A percentile compares a stretch with the other conserved stretches of the same genome.
Conservation (phyloP, 2,113 vertebrate genomes). For the Eudyptes chrysolophus region DNA sequence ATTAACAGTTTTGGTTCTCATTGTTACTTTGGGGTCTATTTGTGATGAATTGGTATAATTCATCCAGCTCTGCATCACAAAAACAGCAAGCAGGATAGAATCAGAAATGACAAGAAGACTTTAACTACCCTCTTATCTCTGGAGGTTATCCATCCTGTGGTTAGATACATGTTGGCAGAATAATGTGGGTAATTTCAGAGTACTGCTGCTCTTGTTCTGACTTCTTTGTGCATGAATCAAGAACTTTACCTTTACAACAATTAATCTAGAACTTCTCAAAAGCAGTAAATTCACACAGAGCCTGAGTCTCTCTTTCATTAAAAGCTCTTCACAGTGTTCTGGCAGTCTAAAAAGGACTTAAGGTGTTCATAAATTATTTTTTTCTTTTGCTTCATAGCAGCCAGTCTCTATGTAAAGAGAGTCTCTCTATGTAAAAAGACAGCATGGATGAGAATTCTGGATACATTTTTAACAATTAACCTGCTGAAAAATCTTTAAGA, state of each 20-base stretch:
- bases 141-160: background rate
- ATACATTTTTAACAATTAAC: background rate
- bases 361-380: background rate
- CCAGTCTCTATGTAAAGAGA: background rate
- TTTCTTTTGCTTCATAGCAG: background rate
- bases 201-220: background rate
- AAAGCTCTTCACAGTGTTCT: background rate
- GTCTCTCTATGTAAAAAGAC: background rate
- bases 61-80: background rate
- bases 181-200: background rate
- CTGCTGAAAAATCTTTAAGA: background rate
- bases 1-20: background rate
- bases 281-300: background rate
- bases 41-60: slow-evolving; percentile 18
- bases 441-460: background rate
- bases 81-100: background rate
- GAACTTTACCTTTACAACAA: background rate
- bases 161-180: slow-evolving; percentile 3
- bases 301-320: background rate
- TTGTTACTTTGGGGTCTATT: slow-evolving; percentile 8
- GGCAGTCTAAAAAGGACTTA: background rate
- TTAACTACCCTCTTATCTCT: background rate
- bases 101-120: background rate
- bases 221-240: background rate
- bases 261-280: background rate